Base-by-base conservation (phyloP, 2,888 invertebrate genomes). In the Eupithecia dodoneata region DNA sequence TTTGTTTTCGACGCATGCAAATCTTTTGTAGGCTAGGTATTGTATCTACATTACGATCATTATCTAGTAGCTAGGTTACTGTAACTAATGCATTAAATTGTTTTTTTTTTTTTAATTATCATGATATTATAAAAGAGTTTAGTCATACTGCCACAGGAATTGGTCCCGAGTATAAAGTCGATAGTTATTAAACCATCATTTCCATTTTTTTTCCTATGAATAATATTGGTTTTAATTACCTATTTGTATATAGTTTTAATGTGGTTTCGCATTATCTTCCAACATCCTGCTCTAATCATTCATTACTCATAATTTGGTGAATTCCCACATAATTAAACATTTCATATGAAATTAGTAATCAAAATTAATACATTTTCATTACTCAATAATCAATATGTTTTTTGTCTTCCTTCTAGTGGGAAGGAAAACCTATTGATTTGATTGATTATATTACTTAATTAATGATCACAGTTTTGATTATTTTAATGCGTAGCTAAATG, bases 271-370 rank as follows among this genome's bases (percentile, higher is more conserved):
- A 83, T 85, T 87, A 90, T 90, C 89, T 84, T 82, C 81, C 71
- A 81, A 84, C 89, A 87, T 93, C 93, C 93, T 91, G 92, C 78
- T 85, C 87, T 88, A 87, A 75, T 90, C 88, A 89, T 84, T 91
- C 86, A 91, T 92, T 93, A 92, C 86, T 90, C 89, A 88, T 83
- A 81, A 81, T 84, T 80, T 63, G 63, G 63, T 63, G 30, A 63
- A 63, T 63, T 63, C 18, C 63, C 30, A 63, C 30, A 76, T 79
- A 65, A 72, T 72, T 80, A 65, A 79, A 30, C 4, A 63, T 30
- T 30, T 65, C 45, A 45, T 12, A 44, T 55, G 10, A 55, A 72
- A 72, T 59, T 72, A 41, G 41, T 52, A 18, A 30, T 59, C 18
- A 59, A 59, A 18, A 59, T 59, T 1, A 59, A 59, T 59, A 18